Evolutionary conservation across 2,113 vertebrate genomes (phyloP).

Genomic region (Blennius ocellaris): DNA sequence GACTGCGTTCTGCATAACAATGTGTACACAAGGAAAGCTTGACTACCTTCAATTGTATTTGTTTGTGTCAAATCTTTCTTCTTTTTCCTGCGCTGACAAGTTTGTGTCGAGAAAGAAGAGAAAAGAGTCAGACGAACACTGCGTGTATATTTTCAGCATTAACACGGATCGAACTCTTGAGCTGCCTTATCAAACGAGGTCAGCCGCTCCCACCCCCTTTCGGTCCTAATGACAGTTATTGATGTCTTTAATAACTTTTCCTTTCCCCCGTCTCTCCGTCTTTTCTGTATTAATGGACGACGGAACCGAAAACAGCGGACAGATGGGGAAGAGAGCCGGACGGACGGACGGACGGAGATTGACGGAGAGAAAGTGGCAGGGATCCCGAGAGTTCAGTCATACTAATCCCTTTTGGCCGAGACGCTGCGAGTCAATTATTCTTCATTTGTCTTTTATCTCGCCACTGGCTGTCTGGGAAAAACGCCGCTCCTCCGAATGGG

Average conservation of each 20-base stretch:
- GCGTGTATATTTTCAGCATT: conserved; percentile 5
- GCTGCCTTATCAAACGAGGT: conserved; percentile 68
- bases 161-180: conserved; percentile 22
- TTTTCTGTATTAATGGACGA: conserved; percentile 57
- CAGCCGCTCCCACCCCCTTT: conserved; percentile 58
- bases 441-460: conserved; percentile 81
- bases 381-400: conserved; percentile 70
- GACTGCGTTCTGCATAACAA: conserved; percentile 30
- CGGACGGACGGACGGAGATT: conserved; percentile 55
- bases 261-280: no score
- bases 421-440: conserved; percentile 82
- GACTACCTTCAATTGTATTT: conserved; percentile 41
- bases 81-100: conserved; percentile 11
- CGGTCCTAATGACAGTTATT: conserved; percentile 73
- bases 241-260: conserved; percentile 75
- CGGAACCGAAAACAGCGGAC: conserved; percentile 33
- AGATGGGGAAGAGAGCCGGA: conserved; percentile 46
- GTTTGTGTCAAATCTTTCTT: conserved; percentile 32
- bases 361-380: conserved; percentile 64
- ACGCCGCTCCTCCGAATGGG: conserved; percentile 54
- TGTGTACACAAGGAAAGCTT: conserved; percentile 16
- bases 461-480: conserved; percentile 67
- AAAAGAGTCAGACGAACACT: conserved; percentile 5
- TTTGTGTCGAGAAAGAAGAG: not conserved
- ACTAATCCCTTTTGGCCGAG: conserved; percentile 78